These are phyloP conservation scores for Halictus ligatus DNA, from an alignment of 2,888 invertebrate genomes.

Conservation along the genomic window DNA sequence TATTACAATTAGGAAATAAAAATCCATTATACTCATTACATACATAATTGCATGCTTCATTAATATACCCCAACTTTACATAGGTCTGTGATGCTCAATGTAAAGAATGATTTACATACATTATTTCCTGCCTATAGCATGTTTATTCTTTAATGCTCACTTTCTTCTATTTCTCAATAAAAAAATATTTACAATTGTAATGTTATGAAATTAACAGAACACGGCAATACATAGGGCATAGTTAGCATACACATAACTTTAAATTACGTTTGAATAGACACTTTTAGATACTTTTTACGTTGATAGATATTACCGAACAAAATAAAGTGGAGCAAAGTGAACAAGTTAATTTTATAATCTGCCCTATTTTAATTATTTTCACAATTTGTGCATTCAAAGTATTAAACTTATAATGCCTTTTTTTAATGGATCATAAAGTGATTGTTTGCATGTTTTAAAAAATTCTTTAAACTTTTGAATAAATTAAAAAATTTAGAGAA, in stretches of 20 bases:
- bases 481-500: background rate
- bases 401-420: background rate
- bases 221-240: constrained; percentile 56
- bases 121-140: constrained; percentile 23
- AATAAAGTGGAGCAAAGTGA: constrained; percentile 22
- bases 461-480: background rate
- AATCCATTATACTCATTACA: constrained; percentile 1
- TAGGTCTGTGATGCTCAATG: constrained; percentile 26
- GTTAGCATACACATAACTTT: constrained; percentile 25
- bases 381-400: background rate
- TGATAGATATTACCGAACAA: constrained; percentile 16
- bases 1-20: constrained; percentile 31
- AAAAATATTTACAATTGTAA: constrained; percentile 62
- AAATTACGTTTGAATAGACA: constrained; percentile 12
- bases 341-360: background rate
- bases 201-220: constrained; percentile 57
- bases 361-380: background rate
- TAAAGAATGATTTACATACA: constrained; percentile 27
- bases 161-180: constrained; percentile 35
- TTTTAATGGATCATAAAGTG: background rate
- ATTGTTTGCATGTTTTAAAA: background rate
- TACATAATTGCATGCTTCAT: constrained; percentile 29
- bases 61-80: constrained; percentile 41
- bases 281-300: constrained; percentile 1
- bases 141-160: constrained; percentile 26